Percentiles rank a stretch among this genome's conserved stretches.
These are phyloP conservation scores for Chaetodon trifasciatus DNA, from an alignment of 2,797 vertebrate genomes.

Conservation along the genomic window DNA sequence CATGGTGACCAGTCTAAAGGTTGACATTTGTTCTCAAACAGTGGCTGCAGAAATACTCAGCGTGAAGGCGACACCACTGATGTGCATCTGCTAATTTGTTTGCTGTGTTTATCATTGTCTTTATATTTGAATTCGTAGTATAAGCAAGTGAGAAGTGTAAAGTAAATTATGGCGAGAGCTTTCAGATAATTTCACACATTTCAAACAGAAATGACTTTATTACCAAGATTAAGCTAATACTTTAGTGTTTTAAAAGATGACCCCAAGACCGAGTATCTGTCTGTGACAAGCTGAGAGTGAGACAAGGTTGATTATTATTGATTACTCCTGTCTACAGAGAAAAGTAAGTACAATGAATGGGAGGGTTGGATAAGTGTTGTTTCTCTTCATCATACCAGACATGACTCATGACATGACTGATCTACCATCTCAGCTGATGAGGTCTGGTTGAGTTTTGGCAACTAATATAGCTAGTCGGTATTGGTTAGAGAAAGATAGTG, in stretches of 20 bases:
- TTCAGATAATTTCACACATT: not conserved
- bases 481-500: too few relatives aligned
- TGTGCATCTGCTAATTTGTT: slow-evolving; percentile 35
- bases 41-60: slow-evolving; percentile 49
- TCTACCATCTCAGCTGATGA: too few relatives aligned
- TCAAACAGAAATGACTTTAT: not conserved
- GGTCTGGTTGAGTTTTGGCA: too few relatives aligned
- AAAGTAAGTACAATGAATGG: too few relatives aligned
- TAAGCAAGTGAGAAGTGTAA: not conserved
- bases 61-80: not conserved
- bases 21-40: slow-evolving; percentile 68
- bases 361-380: too few relatives aligned
- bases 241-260: not conserved
- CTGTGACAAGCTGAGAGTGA: too few relatives aligned
- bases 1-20: slow-evolving; percentile 76
- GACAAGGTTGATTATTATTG: too few relatives aligned
- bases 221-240: not conserved
- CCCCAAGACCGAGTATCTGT: too few relatives aligned
- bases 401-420: too few relatives aligned
- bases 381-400: too few relatives aligned
- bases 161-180: not conserved
- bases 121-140: not conserved
- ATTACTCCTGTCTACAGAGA: too few relatives aligned
- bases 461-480: too few relatives aligned
- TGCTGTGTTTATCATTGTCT: slow-evolving; percentile 18